phyloP scores from a whole-genome alignment of 2,113 vertebrate species.

The Colius striatus region DNA sequence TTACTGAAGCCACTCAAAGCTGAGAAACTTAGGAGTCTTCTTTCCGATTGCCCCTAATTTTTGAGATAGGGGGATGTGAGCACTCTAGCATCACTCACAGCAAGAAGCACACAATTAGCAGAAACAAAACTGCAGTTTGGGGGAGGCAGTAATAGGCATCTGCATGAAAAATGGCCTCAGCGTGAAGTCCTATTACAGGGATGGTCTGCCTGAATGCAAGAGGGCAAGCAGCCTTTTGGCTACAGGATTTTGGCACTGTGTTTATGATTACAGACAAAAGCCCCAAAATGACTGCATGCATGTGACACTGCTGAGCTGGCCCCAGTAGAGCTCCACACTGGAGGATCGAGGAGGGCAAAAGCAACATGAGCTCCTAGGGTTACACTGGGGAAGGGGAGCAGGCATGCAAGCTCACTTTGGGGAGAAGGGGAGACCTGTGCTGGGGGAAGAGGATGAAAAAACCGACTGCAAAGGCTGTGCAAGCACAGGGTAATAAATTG shows the following conservation, averaged over 20 bases:
- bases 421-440: neutral
- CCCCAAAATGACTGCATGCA: fast-evolving
- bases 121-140: conserved; percentile 52
- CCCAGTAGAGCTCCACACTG: neutral
- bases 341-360: neutral
- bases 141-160: neutral
- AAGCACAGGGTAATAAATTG: neutral
- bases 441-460: neutral
- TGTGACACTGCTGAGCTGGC: fast-evolving
- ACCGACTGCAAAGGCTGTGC: neutral
- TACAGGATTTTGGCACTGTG: neutral
- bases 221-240: neutral
- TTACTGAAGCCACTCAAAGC: neutral
- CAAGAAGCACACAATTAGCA: neutral
- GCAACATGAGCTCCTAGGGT: neutral
- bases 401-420: neutral
- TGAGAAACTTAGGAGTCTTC: neutral
- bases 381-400: neutral
- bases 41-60: neutral
- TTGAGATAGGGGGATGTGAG: neutral
- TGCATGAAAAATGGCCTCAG: conserved; percentile 37
- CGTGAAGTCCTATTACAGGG: neutral
- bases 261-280: neutral
- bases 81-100: neutral
- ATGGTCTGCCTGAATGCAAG: neutral